Evolutionary conservation across 2,888 invertebrate species (phyloP).

Genomic region (Athalia circularis): DNA sequence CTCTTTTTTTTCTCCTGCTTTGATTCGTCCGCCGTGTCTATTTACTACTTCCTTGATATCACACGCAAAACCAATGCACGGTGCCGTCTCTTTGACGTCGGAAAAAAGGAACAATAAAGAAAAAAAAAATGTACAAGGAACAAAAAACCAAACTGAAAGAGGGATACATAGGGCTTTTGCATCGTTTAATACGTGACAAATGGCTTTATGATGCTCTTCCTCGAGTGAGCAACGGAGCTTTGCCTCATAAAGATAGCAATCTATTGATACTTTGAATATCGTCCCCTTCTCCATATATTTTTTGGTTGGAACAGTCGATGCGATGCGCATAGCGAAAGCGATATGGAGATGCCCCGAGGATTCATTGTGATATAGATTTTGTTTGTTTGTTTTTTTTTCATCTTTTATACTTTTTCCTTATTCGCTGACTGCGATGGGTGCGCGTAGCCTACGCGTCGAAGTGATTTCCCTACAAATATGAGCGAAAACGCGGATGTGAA

Average conservation of each 20-base stretch:
- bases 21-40: too few relatives aligned
- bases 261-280: conserved; percentile 46
- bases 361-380: conserved; percentile 25
- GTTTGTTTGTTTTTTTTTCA: too few relatives aligned
- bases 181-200: conserved; percentile 48
- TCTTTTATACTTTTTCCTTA: conserved; percentile 17
- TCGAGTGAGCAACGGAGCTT: conserved; percentile 40
- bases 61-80: not conserved
- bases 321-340: conserved; percentile 29
- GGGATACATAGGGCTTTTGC: conserved; percentile 24
- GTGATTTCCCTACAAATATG: conserved; percentile 58
- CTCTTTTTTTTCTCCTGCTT: too few relatives aligned
- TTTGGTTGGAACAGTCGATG: conserved; percentile 27
- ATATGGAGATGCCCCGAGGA: conserved; percentile 46
- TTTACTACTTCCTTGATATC: not conserved
- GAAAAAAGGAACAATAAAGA: not conserved
- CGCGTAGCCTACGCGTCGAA: conserved; percentile 32
- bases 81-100: not conserved
- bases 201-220: conserved; percentile 44
- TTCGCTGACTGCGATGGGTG: conserved; percentile 37
- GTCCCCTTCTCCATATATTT: conserved; percentile 37
- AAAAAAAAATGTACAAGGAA: conserved; percentile 30
- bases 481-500: conserved; percentile 49
- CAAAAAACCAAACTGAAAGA: not conserved
- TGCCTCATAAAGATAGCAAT: conserved; percentile 46